A percentile compares a stretch with the other conserved stretches of the same genome.
phyloP scores from a whole-genome alignment of 2,797 vertebrate genomes.

The Morelia viridis region DNA sequence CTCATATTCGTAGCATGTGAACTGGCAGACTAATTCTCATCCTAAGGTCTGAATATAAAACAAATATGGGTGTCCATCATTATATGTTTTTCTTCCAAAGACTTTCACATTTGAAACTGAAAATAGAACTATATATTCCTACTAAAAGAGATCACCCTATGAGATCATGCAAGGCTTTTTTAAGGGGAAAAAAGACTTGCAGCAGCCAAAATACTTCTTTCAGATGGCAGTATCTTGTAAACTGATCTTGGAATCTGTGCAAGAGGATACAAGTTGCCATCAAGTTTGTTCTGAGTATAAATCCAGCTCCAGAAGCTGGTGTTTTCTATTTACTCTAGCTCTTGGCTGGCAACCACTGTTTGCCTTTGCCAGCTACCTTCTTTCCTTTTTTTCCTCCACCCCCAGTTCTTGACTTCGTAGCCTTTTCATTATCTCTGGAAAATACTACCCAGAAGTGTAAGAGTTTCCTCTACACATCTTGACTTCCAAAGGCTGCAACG shows the following conservation, averaged over 20 bases:
- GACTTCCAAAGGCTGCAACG: background rate
- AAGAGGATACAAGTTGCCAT: background rate
- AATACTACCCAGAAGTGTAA: background rate
- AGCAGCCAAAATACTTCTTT: background rate
- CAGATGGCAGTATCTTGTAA: background rate
- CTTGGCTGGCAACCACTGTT: background rate
- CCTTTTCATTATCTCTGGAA: background rate
- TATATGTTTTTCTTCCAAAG: background rate
- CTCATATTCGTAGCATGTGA: background rate
- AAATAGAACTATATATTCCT: background rate
- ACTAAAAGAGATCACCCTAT: background rate
- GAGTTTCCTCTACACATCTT: background rate
- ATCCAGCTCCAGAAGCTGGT: background rate
- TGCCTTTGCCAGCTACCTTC: background rate
- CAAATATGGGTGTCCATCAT: background rate
- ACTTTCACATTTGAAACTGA: background rate
- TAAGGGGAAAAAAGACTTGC: background rate
- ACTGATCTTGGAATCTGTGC: background rate
- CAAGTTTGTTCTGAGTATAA: background rate
- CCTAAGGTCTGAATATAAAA: background rate
- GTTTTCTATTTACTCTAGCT: background rate
- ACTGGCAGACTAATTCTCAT: background rate
- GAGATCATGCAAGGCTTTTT: background rate
- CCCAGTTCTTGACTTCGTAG: background rate
- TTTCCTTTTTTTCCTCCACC: background rate